A percentile compares a stretch with the other conserved stretches of the same genome.
Conservation (phyloP, 2,113 vertebrate genomes). For the Tricholaema leucomelas region DNA sequence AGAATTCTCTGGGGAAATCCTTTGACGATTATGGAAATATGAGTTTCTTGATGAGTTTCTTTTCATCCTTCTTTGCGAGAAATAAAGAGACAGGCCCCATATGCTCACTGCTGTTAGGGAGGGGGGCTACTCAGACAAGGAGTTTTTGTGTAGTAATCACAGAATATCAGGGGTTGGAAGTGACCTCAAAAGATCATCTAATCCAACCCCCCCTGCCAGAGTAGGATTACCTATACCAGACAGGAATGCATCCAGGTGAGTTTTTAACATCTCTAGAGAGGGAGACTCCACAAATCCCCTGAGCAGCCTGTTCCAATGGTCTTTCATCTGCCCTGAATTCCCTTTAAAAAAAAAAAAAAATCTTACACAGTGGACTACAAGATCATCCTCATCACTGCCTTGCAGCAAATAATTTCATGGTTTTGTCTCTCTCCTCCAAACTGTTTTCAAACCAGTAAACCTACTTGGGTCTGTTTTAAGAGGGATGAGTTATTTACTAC, state of each 20-base stretch:
- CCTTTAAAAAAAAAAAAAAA: neutral
- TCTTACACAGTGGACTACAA: neutral
- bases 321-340: neutral
- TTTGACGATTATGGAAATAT: neutral
- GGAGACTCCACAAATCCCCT: too few species aligned
- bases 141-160: neutral
- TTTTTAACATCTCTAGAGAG: too few species aligned
- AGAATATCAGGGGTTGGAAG: too few species aligned
- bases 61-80: neutral
- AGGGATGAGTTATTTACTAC: neutral
- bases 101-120: neutral
- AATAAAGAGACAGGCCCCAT: neutral
- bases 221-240: too few species aligned
- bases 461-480: neutral
- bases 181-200: too few species aligned
- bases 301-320: too few species aligned
- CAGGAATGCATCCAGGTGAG: too few species aligned
- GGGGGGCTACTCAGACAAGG: neutral
- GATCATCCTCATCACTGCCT: neutral
- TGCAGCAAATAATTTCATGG: neutral
- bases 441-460: neutral
- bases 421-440: neutral
- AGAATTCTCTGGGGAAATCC: neutral
- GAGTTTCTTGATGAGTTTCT: neutral
- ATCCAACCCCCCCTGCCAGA: too few species aligned